phyloP scores from a whole-genome alignment of 2,888 invertebrate species.

The Cheiracanthium punctorium region DNA sequence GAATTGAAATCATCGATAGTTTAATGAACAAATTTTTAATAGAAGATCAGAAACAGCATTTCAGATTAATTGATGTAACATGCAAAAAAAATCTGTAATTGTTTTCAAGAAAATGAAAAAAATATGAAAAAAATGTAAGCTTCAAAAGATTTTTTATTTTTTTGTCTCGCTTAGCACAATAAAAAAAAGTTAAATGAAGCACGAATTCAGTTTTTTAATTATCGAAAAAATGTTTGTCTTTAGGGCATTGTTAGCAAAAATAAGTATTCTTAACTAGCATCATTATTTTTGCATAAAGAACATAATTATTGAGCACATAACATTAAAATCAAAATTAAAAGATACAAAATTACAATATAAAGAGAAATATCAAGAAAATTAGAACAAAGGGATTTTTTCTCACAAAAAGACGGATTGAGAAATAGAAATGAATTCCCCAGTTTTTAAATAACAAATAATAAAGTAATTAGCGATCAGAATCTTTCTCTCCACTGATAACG shows the following conservation, averaged over 20 bases:
- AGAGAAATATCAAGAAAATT: background rate
- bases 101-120: too few relatives aligned
- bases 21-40: too few relatives aligned
- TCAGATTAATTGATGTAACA: too few relatives aligned
- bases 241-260: background rate
- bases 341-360: background rate
- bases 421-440: background rate
- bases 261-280: conserved; percentile 1
- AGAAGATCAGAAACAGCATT: too few relatives aligned
- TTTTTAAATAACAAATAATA: conserved; percentile 3
- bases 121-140: background rate
- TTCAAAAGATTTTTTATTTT: background rate
- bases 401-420: background rate
- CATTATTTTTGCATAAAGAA: background rate
- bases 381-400: background rate
- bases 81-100: too few relatives aligned
- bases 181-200: background rate
- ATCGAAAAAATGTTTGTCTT: background rate
- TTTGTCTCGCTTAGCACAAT: background rate
- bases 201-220: background rate
- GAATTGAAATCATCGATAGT: too few relatives aligned
- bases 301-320: background rate
- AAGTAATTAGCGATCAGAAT: background rate
- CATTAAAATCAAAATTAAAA: background rate
- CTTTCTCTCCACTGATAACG: background rate